phyloP scores from a whole-genome alignment of 2,113 vertebrate genomes.

The Canis aureus region DNA sequence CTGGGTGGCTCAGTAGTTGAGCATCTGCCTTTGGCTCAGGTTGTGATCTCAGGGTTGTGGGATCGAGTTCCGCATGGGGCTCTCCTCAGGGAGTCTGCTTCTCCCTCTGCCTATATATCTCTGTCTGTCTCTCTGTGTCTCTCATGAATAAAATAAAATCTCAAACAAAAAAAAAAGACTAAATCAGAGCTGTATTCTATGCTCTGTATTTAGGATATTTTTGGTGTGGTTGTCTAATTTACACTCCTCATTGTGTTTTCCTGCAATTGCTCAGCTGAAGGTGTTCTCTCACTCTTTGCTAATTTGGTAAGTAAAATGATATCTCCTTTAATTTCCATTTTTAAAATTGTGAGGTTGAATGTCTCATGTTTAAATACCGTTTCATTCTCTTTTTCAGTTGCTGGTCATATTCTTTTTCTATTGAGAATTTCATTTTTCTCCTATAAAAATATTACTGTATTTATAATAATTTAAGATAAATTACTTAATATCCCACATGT shows the following conservation, averaged over 20 bases:
- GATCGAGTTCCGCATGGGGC: no score
- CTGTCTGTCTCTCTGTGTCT: no score
- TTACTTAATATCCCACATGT: not conserved
- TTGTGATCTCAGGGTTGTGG: no score
- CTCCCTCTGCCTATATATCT: no score
- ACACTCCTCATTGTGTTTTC: not conserved
- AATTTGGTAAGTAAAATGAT: not conserved
- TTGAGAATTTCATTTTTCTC: not conserved
- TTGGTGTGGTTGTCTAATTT: not conserved
- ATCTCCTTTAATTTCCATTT: not conserved
- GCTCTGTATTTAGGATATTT: not conserved
- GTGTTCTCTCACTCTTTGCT: not conserved
- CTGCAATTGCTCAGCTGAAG: not conserved
- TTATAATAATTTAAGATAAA: not conserved
- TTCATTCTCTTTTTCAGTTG: not conserved
- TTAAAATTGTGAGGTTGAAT: not conserved
- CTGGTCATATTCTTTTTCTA: not conserved
- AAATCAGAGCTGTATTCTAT: not conserved
- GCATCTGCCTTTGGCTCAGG: no score
- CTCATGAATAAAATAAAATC: no score
- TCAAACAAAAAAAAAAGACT: not conserved
- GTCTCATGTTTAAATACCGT: not conserved
- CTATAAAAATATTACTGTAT: not conserved
- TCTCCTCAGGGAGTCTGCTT: no score
- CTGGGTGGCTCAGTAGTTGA: no score